These are phyloP conservation scores for Chrosomus eos DNA, from an alignment of 2,797 vertebrate species.

Conservation along the genomic window DNA sequence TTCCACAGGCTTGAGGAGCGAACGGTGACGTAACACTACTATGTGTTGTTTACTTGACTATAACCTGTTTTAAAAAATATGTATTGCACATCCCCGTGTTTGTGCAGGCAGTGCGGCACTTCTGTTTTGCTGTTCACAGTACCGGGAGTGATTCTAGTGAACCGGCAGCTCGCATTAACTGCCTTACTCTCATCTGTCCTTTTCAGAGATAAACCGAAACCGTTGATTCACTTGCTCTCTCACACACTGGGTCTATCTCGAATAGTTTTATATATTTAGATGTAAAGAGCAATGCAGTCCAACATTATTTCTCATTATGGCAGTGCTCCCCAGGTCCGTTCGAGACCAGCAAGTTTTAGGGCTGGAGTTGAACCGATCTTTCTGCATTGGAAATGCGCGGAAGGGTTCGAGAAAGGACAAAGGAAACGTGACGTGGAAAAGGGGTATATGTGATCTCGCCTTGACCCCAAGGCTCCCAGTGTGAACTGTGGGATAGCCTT, in stretches of 20 bases:
- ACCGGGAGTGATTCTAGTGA: background rate
- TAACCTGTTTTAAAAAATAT: background rate
- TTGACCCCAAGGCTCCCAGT: conserved; percentile 21
- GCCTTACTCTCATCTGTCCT: no score
- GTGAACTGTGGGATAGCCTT: background rate
- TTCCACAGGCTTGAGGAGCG: background rate
- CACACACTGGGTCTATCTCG: background rate
- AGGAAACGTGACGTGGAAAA: background rate
- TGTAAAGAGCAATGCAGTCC: background rate
- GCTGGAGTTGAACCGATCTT: background rate
- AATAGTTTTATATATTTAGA: background rate
- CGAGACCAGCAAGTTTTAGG: background rate
- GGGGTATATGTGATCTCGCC: background rate
- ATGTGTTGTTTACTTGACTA: background rate
- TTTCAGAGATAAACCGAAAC: background rate
- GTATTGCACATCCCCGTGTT: background rate
- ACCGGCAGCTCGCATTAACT: no score
- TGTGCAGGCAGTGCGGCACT: background rate
- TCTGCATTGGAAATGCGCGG: no score
- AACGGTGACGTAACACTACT: background rate
- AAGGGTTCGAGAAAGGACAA: background rate
- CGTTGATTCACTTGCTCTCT: background rate
- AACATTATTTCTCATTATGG: background rate
- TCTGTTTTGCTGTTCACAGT: background rate
- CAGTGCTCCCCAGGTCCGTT: background rate